Evolutionary conservation across 2,113 vertebrate genomes (phyloP).

Genomic region (Grammatotria lemairii): DNA sequence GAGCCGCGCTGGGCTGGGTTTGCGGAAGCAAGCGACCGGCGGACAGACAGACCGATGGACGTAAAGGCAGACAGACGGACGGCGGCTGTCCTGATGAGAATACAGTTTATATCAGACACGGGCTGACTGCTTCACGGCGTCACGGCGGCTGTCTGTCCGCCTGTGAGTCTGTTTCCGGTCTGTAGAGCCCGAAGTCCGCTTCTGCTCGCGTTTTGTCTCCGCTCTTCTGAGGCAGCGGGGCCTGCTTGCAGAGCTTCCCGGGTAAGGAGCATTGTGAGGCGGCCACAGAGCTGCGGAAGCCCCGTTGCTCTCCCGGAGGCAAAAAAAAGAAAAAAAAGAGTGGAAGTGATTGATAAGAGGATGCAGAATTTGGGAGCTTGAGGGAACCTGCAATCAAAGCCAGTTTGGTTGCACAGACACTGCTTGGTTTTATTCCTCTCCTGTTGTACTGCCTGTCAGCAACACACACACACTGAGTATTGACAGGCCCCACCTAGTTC

Average conservation of each 20-base stretch:
- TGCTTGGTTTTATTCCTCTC: slow-evolving; percentile 23
- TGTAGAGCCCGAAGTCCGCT: background rate
- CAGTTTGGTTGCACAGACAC: background rate
- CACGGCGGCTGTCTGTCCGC: background rate
- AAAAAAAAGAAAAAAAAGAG: background rate
- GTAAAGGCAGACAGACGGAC: slow-evolving; percentile 21
- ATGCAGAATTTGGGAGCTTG: background rate
- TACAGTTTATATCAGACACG: background rate
- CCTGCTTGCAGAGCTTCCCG: slow-evolving; percentile 12
- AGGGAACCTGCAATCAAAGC: background rate
- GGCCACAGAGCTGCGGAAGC: slow-evolving; percentile 9
- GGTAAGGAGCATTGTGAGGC: background rate
- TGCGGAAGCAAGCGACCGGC: slow-evolving; percentile 61
- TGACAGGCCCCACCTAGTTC: slow-evolving; percentile 62
- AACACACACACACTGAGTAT: slow-evolving; percentile 1
- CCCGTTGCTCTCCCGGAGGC: background rate
- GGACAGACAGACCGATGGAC: slow-evolving; percentile 18
- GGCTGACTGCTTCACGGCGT: background rate
- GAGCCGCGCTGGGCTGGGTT: slow-evolving; percentile 43
- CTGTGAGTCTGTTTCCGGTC: background rate
- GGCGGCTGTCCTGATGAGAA: background rate
- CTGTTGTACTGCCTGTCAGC: slow-evolving; percentile 22
- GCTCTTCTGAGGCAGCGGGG: slow-evolving; percentile 4
- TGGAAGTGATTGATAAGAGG: slow-evolving; percentile 13
- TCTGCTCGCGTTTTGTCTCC: background rate